Evolutionary conservation across 2,797 vertebrate genomes (phyloP), one percentile per base, ranked within the genome.

Genomic region (Lindbergichthys nudifrons): DNA sequence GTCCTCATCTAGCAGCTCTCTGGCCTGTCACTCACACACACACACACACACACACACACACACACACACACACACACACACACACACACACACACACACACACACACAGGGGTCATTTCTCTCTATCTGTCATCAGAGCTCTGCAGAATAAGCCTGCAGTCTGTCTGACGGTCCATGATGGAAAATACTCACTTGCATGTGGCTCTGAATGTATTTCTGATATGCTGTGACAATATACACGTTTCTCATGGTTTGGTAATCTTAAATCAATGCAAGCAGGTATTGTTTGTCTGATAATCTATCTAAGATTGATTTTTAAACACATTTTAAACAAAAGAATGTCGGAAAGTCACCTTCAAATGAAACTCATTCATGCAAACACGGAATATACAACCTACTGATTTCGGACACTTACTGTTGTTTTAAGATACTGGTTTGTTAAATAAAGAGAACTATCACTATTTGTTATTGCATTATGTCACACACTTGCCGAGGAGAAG

Each of bases 121-220:
- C 47, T 47, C 19, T 52, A 47, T 66, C 59, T 43, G 52, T 65
- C 66, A 77, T 80, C 75, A 77, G 68, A 60, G 52, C 50, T 4
- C 58, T 56, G 68, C 65, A 68, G 75, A 62, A 48, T 47, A 36
- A 43, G 47, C 39, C 56, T 23, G 10, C 14, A 10, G 52, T 60
- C 39, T 57, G 46, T 26, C 42, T 4, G 26, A 26, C 26, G 26
- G 26, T 26, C 26, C 26, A 5, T 26, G 26, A 5, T 26, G 21
- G 21, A 2, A 21, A 14, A 45, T 43, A 4, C 4, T n/a, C 1
- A 19, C 45, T 0, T 18, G 3, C 15, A 5, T 16, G 15, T 14
- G 21, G 6, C 39, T 59, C 32, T 43, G 18, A 41, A 6, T 26
- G 3, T 5, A 30, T 61, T 26, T 56, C 47, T 23, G 7, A 70